Conservation (phyloP, 2,113 vertebrate genomes). For the Elachura formosa region DNA sequence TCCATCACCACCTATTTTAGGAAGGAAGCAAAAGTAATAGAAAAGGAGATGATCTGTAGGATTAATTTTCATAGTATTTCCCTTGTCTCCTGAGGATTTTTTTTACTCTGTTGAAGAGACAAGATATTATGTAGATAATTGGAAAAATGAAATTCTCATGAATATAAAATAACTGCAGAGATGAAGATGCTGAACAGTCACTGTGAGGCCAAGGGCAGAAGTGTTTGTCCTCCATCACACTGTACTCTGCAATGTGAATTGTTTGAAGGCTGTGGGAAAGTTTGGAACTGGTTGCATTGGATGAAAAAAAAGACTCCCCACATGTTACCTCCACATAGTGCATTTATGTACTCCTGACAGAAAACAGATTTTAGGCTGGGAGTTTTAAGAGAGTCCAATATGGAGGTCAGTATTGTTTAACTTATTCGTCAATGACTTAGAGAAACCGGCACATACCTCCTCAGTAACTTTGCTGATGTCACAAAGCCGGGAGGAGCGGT, state of each 20-base stretch:
- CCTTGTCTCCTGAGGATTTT: not conserved
- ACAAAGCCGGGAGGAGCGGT: not conserved
- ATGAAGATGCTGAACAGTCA: not conserved
- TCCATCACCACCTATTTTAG: not conserved
- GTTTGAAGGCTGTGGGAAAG: not conserved
- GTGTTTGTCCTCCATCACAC: not conserved
- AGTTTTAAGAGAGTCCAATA: not conserved
- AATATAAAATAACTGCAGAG: slow-evolving; percentile 27
- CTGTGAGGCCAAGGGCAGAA: not conserved
- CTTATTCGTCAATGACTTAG: not conserved
- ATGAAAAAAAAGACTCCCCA: not conserved
- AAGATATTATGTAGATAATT: slow-evolving; percentile 23
- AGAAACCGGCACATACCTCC: not conserved
- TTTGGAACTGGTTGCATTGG: not conserved
- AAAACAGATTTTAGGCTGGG: not conserved
- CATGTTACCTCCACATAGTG: not conserved
- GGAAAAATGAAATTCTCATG: slow-evolving; percentile 21
- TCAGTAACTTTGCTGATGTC: not conserved
- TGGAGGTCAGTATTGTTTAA: not conserved
- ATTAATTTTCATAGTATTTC: slow-evolving; percentile 45
- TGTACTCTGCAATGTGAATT: not conserved
- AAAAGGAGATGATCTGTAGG: not conserved
- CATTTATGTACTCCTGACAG: not conserved
- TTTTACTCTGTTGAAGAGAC: not conserved
- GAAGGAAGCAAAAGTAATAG: slow-evolving; percentile 26